Evolutionary conservation across 2,888 invertebrate genomes (phyloP).

Genomic region (Fabriciana adippe): DNA sequence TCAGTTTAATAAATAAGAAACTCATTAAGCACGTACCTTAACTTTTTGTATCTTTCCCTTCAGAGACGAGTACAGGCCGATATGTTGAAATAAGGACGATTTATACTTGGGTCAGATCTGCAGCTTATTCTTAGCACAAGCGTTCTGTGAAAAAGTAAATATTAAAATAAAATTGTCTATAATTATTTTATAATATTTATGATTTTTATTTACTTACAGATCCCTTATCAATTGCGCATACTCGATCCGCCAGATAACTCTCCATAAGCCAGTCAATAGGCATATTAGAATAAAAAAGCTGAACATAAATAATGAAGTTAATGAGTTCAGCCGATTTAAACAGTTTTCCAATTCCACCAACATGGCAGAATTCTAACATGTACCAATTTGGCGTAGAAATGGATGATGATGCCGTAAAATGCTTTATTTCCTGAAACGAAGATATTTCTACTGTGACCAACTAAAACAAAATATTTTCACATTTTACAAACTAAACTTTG

Average conservation of each 20-base stretch:
- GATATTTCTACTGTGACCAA: constrained; percentile 3
- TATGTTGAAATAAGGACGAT: constrained; percentile 96
- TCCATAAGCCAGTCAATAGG: constrained; percentile 98
- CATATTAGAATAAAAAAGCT: constrained; percentile 97
- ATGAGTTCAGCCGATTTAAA: constrained; percentile 94
- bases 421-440: constrained; percentile 59
- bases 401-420: constrained; percentile 50
- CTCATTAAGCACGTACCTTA: constrained; percentile 81
- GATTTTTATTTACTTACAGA: constrained; percentile 78
- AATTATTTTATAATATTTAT: neutral
- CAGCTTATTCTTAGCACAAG: constrained; percentile 89
- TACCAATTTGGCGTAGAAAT: constrained; percentile 89
- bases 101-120: constrained; percentile 93
- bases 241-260: constrained; percentile 92
- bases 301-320: constrained; percentile 94
- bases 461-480: neutral
- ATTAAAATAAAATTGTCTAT: neutral
- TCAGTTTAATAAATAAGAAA: too few species aligned
- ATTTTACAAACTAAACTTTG: neutral
- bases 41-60: constrained; percentile 98
- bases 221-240: constrained; percentile 91
- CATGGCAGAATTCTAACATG: constrained; percentile 94
- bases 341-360: constrained; percentile 98
- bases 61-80: constrained; percentile 96
- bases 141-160: constrained; percentile 83